phyloP scores from a whole-genome alignment of 2,113 vertebrate genomes.

The Alexandromys fortis region DNA sequence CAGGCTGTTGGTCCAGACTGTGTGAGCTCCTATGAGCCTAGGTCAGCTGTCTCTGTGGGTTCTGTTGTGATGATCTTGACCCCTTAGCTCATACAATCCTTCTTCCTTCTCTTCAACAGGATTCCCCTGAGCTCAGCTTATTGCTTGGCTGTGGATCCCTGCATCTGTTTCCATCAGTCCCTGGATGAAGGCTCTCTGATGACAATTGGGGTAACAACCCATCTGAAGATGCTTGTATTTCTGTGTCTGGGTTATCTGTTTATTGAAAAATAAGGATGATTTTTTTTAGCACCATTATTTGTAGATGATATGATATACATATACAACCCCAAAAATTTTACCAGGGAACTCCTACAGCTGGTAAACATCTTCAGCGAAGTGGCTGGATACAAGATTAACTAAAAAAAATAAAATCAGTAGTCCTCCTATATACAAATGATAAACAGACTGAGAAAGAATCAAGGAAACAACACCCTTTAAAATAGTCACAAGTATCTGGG shows the following conservation, averaged over 20 bases:
- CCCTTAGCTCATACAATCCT: background rate
- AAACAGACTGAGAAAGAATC: background rate
- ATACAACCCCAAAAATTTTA: background rate
- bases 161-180: background rate
- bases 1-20: background rate
- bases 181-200: background rate
- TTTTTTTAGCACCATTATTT: background rate
- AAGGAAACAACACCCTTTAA: background rate
- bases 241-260: background rate
- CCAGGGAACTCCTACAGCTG: background rate
- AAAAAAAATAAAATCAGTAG: background rate
- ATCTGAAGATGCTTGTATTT: background rate
- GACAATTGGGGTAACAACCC: background rate
- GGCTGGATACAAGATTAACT: background rate
- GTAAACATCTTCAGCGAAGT: background rate
- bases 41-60: background rate
- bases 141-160: background rate
- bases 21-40: background rate
- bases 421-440: background rate
- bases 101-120: background rate
- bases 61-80: background rate
- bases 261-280: background rate
- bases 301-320: background rate
- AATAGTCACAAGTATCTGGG: background rate
- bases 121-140: background rate